Evolutionary conservation across 2,888 invertebrate genomes (phyloP).

Genomic region (Keiferia lycopersicella): DNA sequence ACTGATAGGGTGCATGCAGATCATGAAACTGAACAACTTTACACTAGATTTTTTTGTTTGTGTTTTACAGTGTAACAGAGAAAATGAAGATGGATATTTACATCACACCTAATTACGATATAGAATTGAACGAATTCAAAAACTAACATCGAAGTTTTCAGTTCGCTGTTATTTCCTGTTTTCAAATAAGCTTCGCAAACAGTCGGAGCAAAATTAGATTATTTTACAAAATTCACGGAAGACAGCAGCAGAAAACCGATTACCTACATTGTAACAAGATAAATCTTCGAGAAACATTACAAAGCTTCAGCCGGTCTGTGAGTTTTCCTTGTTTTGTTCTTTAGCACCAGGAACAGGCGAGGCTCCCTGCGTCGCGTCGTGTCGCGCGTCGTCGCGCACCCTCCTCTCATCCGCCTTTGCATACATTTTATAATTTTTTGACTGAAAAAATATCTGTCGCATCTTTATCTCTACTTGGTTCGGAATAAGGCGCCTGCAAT

Average conservation of each 20-base stretch:
- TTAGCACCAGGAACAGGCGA: neutral
- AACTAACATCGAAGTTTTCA: neutral
- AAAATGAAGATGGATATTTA: too few species aligned
- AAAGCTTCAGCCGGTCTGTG: neutral
- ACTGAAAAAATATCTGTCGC: neutral
- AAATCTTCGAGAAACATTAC: neutral
- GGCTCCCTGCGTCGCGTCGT: neutral
- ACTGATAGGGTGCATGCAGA: too few species aligned
- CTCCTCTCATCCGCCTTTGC: slow-evolving; percentile 8
- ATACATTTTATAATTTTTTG: slow-evolving; percentile 6
- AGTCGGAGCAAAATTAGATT: neutral
- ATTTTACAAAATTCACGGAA: neutral
- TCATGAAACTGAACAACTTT: too few species aligned
- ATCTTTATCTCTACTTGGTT: slow-evolving; percentile 2
- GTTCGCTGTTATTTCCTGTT: neutral
- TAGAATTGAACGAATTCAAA: too few species aligned
- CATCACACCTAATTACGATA: too few species aligned
- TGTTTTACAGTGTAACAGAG: too few species aligned
- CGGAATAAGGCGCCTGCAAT: slow-evolving; percentile 5
- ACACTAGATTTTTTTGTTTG: too few species aligned
- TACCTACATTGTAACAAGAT: neutral
- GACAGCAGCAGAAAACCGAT: neutral
- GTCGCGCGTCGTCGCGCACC: slow-evolving; percentile 2
- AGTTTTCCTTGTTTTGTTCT: slow-evolving; percentile 15
- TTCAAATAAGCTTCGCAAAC: neutral